A percentile compares a stretch with the other conserved stretches of the same genome.
Conservation (phyloP, 2,888 invertebrate genomes). For the Diarsia dahlii region DNA sequence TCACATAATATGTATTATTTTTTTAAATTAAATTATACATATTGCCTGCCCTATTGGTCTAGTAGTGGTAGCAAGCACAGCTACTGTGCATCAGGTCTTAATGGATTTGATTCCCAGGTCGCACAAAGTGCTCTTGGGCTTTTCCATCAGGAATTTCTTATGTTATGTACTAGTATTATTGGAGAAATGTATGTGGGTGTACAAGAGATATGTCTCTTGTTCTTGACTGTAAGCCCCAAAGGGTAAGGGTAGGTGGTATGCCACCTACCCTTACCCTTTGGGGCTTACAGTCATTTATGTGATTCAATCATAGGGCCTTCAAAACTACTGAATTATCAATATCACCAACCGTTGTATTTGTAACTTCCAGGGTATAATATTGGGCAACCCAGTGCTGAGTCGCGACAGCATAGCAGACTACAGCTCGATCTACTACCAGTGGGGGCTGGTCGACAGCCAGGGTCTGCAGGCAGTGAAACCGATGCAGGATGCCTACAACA, state of each 20-base stretch:
- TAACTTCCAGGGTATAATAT: constrained; percentile 85
- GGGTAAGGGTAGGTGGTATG: no score
- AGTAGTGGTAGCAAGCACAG: no score
- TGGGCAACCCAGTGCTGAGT: constrained; percentile 90
- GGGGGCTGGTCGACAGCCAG: constrained; percentile 89
- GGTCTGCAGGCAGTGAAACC: constrained; percentile 76
- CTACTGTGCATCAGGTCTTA: no score
- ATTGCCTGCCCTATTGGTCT: background rate
- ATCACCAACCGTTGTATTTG: background rate
- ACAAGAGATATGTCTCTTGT: no score
- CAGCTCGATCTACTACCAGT: constrained; percentile 85
- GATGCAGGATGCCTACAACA: constrained; percentile 78
- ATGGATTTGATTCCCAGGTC: no score
- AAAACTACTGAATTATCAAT: no score
- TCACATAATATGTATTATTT: background rate
- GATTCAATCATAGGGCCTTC: background rate
- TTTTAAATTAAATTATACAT: background rate
- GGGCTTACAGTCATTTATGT: background rate
- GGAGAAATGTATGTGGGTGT: no score
- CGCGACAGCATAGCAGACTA: constrained; percentile 86
- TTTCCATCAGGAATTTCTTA: no score
- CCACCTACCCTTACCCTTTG: background rate
- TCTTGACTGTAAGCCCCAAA: no score
- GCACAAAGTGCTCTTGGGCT: no score
- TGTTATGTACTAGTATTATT: no score